Base-by-base conservation (phyloP, 2,113 vertebrate species). In the Sporophila hypoxantha region DNA sequence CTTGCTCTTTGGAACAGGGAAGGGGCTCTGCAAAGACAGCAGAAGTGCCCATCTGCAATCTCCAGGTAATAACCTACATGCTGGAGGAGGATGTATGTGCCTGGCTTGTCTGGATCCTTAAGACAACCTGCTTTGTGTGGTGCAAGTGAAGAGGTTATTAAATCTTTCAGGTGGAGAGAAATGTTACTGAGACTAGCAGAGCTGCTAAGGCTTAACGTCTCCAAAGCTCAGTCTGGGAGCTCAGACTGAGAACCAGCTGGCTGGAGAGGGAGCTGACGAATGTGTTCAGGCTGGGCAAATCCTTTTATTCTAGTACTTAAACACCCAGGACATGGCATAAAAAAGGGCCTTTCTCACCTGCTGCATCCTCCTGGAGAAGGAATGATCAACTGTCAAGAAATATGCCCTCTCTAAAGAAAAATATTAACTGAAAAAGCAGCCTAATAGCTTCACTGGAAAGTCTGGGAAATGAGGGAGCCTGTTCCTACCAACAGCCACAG, bases 241-340 rank as follows among this genome's bases (percentile, higher is more conserved):
- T 90, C 90, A 93, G 77, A 81, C 83, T 78, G 66, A 86, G 55
- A 86, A 82, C 62, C 83, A 91, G 83, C 62, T 92, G 86, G 75
- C 90, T 88, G 70, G 36, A 84, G 50, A 84, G 27, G 41, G 77
- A 90, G 59, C 77, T 92, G 86, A 90, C 0, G 0, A 59, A 88
- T 66, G 60, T 12, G 23, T 39, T 85, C 67, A 84, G 56, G 68
- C 60, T 62, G 68, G 56, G 71, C 32, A 94, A 93, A 95, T 91
- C 85, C 85, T 89, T 93, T 85, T 82, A 85, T 76, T 87, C 71
- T 59, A 59, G 64, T 66, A 47, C 67, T 88, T 90, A 84, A 92
- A 86, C 57, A 91, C 70, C 55, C 37, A 81, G 59, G 77, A 93
- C 62, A 73, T 4, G 26, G 81, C 74, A 85, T 78, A 76, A 85